Base-by-base conservation (phyloP, 2,113 vertebrate genomes). In the Cebidichthys violaceus region DNA sequence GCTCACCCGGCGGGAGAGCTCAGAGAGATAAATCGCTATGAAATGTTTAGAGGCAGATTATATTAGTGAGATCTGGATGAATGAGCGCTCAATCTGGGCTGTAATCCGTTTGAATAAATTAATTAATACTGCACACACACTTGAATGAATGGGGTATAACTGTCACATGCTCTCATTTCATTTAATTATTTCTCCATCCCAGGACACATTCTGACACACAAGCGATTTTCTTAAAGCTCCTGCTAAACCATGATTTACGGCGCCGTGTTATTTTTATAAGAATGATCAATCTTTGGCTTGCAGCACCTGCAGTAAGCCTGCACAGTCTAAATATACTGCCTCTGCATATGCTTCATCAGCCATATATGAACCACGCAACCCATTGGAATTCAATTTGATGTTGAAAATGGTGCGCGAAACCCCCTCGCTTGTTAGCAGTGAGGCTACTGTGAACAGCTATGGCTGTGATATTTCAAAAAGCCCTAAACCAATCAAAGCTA, bases 31-130 rank as follows among this genome's bases (percentile, higher is more conserved):
- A 93, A 84, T 92, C 84, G 69, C 81, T 83, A 68, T 70, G 83
- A 90, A 90, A 90, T 89, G 88, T 89, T 92, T 80, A 83, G 81
- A 86, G 86, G 88, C 88, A 91, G 92, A 93, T 93, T 89, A 94
- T 88, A 92, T 92, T 91, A 88, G 82, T 24, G 69, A 84, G 87
- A 92, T 91, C 87, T 81, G 87, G 70, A 84, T 90, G 89, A 93
- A 91, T 88, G 76, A 88, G 83, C 17, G 39, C 81, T 87, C 84
- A 83, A 90, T 91, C 86, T 88, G 88, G 86, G 70, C 87, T 75
- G 50, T 93, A 93, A 94, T 92, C 91, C 92, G 0, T 82, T 86
- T 83, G 69, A 64, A 89, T 91, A 83, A 91, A 93, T 90, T 80
- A 78, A 92, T 90, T 92, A 91, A 90, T 86, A 54, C 64, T 9